Evolutionary conservation across 2,113 vertebrate species (phyloP).

Genomic region (Ceyx melanurus): DNA sequence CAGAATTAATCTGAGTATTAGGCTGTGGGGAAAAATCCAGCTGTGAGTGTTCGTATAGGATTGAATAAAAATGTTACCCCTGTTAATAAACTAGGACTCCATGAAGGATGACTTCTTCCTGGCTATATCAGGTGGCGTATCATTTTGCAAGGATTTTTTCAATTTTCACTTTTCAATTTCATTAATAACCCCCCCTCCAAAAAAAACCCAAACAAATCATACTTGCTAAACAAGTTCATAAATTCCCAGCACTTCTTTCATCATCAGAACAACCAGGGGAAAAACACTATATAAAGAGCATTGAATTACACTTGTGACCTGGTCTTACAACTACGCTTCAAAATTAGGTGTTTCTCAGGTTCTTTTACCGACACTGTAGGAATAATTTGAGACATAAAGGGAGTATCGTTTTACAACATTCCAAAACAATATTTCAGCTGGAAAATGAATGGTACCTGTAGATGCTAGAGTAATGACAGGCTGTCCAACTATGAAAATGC

Average conservation of each 20-base stretch:
- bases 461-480: neutral
- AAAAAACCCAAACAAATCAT: neutral
- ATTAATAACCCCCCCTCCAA: neutral
- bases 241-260: constrained; percentile 45
- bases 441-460: constrained; percentile 22
- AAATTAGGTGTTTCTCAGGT: constrained; percentile 38
- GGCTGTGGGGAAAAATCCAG: neutral
- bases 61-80: neutral
- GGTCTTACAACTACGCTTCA: neutral
- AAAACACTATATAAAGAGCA: neutral
- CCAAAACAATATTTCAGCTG: constrained; percentile 34
- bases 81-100: neutral
- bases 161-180: constrained; percentile 17
- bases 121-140: neutral
- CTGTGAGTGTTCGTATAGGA: neutral
- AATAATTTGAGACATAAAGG: constrained; percentile 25
- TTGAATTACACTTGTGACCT: constrained; percentile 33
- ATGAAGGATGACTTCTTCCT: neutral
- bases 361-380: neutral
- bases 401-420: constrained; percentile 57
- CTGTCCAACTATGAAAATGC: neutral
- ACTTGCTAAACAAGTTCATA: neutral
- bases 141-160: neutral
- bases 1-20: neutral
- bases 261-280: neutral